A percentile compares a stretch with the other conserved stretches of the same genome.
These are phyloP conservation scores for Procambarus virginalis DNA, from an alignment of 1,140 invertebrate genomes.

Conservation along the genomic window DNA sequence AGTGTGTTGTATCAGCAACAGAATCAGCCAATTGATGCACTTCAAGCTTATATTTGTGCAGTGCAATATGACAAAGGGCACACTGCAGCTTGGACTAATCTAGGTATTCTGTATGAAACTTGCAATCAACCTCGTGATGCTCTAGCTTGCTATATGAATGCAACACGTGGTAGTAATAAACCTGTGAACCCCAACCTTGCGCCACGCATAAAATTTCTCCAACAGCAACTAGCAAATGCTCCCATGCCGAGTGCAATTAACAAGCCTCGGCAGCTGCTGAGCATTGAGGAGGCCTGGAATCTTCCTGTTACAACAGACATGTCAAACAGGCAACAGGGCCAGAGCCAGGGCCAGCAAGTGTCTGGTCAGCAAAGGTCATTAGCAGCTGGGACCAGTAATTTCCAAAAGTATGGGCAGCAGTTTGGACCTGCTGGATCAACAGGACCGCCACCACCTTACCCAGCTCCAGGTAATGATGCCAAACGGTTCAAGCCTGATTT, in stretches of 20 bases:
- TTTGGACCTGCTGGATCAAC: constrained; percentile 43
- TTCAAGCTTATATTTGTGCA: constrained; percentile 99
- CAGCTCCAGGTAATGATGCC: constrained; percentile 70
- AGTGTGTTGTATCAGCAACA: constrained; percentile 99
- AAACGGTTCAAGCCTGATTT: constrained; percentile 71
- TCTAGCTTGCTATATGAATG: constrained; percentile 96
- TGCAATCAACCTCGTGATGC: constrained; percentile 96
- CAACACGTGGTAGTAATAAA: constrained; percentile 78
- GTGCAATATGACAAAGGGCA: constrained; percentile 98
- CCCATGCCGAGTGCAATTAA: constrained; percentile 78
- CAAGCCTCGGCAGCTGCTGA: constrained; percentile 90
- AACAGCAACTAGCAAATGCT: constrained; percentile 90
- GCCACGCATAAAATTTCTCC: constrained; percentile 91
- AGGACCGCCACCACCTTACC: constrained; percentile 77
- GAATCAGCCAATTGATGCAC: constrained; percentile 99
- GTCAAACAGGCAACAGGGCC: constrained; percentile 76
- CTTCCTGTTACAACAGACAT: constrained; percentile 98
- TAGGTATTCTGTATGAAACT: constrained; percentile 96
- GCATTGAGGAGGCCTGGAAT: constrained; percentile 99
- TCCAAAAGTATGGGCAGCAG: constrained; percentile 62
- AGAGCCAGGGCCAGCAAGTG: constrained; percentile 57
- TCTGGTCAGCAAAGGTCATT: constrained; percentile 33
- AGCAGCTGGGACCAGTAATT: constrained; percentile 66
- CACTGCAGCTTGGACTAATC: constrained; percentile 97
- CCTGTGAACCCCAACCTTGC: constrained; percentile 82